A percentile compares a stretch with the other conserved stretches of the same genome.
Conservation (phyloP, 2,888 invertebrate species). For the Cerastis rubricosa region DNA sequence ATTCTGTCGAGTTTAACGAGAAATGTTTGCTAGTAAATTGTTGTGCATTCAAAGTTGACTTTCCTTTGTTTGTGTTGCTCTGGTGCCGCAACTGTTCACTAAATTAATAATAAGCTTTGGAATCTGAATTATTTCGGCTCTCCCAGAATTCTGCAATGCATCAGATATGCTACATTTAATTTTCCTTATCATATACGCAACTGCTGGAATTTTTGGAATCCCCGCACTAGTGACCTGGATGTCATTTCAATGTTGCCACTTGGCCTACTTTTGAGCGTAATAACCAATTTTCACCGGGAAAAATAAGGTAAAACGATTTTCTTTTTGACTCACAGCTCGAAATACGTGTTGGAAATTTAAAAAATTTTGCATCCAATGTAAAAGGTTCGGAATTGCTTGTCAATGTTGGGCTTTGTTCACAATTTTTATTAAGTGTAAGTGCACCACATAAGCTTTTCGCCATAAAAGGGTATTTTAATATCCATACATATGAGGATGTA, state of each 20-base stretch:
- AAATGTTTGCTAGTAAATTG: slow-evolving; percentile 22
- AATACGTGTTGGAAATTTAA: slow-evolving; percentile 62
- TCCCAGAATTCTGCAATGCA: slow-evolving; percentile 20
- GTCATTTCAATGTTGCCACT: slow-evolving; percentile 66
- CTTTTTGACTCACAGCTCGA: slow-evolving; percentile 59
- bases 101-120: slow-evolving; percentile 40
- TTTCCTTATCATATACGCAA: slow-evolving; percentile 36
- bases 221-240: slow-evolving; percentile 60
- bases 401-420: slow-evolving; percentile 50
- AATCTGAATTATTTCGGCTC: slow-evolving; percentile 24
- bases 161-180: slow-evolving; percentile 44
- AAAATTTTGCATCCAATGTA: slow-evolving; percentile 53
- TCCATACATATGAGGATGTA: not conserved
- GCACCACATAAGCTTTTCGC: slow-evolving; percentile 8
- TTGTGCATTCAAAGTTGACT: slow-evolving; percentile 35
- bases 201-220: slow-evolving; percentile 61
- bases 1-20: slow-evolving; percentile 11
- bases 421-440: slow-evolving; percentile 17
- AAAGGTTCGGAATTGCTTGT: slow-evolving; percentile 56
- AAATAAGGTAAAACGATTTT: slow-evolving; percentile 65
- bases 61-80: slow-evolving; percentile 27
- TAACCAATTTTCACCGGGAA: slow-evolving; percentile 68
- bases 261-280: slow-evolving; percentile 66
- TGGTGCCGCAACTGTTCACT: slow-evolving; percentile 5
- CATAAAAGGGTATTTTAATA: slow-evolving; percentile 13